Percentiles rank a stretch among this genome's conserved stretches.
Conservation (phyloP, 2,797 vertebrate genomes). For the Parambassis ranga region DNA sequence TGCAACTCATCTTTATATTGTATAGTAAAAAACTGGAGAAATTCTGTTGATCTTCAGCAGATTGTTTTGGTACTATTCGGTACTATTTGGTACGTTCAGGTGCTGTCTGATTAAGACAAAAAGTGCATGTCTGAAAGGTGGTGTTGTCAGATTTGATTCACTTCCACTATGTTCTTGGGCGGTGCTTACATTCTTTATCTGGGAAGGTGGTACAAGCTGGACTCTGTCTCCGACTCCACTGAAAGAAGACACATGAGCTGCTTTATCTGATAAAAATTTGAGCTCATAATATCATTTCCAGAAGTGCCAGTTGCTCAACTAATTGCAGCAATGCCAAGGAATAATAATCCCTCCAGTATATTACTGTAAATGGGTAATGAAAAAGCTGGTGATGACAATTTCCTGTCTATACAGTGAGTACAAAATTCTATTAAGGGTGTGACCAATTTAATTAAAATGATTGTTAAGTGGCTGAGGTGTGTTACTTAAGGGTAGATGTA, state of each 20-base stretch:
- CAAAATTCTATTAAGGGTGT: background rate
- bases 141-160: too few species aligned
- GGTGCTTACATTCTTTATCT: too few species aligned
- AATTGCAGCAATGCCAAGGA: background rate
- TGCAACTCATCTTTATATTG: background rate
- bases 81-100: too few species aligned
- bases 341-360: background rate
- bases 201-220: background rate
- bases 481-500: conserved; percentile 6
- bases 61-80: too few species aligned
- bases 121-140: too few species aligned
- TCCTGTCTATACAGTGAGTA: background rate
- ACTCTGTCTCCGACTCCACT: background rate
- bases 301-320: background rate
- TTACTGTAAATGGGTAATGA: background rate
- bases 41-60: too few species aligned
- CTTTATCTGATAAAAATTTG: too few species aligned
- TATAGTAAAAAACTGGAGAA: too few species aligned
- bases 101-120: too few species aligned
- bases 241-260: background rate
- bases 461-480: background rate
- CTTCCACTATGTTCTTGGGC: too few species aligned
- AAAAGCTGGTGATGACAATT: background rate
- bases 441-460: background rate
- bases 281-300: background rate